A percentile compares a stretch with the other conserved stretches of the same genome.
Conservation (phyloP, 1,140 invertebrate species). For the Potamilus streckersoni region DNA sequence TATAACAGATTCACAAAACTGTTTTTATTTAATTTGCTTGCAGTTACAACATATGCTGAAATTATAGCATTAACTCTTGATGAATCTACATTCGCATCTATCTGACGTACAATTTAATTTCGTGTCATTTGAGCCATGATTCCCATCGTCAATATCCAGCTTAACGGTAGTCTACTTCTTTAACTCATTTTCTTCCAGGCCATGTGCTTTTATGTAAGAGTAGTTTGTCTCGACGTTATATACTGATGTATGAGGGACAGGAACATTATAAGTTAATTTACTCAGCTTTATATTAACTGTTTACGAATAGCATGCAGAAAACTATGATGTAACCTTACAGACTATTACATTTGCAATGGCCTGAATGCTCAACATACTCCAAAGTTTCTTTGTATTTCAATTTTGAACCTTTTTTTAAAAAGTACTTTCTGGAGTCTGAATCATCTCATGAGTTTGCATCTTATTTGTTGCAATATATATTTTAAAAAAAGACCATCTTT, state of each 20-base stretch:
- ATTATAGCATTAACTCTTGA: background rate
- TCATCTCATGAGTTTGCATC: no score
- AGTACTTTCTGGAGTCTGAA: background rate
- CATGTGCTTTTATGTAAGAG: background rate
- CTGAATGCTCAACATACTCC: background rate
- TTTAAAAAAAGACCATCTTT: no score
- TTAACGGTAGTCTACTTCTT: background rate
- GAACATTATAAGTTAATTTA: background rate
- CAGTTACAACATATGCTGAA: background rate
- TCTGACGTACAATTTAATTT: no score
- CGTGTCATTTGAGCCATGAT: no score
- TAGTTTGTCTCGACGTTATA: background rate
- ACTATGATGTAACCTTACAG: background rate
- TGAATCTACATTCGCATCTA: background rate
- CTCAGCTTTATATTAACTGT: background rate
- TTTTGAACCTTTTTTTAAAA: background rate
- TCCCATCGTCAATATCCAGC: background rate
- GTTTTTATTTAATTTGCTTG: background rate
- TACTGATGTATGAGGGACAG: background rate
- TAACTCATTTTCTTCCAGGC: background rate
- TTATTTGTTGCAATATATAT: no score
- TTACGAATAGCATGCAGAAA: background rate
- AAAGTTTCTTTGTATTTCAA: background rate
- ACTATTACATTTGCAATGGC: background rate
- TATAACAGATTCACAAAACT: background rate